phyloP scores from a whole-genome alignment of 2,888 invertebrate species.

The Pseudococcus longispinus region DNA sequence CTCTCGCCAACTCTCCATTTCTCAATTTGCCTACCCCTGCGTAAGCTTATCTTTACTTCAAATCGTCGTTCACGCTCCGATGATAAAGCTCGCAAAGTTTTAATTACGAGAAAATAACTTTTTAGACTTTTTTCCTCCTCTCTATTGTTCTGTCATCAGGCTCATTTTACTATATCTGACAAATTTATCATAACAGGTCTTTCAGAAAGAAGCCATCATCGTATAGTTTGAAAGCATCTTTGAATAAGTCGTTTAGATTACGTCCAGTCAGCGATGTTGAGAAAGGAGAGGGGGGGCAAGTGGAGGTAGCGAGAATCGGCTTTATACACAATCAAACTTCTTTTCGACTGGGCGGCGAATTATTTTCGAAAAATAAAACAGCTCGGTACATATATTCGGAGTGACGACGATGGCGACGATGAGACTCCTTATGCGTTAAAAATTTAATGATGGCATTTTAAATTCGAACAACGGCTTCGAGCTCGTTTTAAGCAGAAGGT shows the following conservation, averaged over 20 bases:
- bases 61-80: background rate
- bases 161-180: background rate
- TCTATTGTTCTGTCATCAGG: background rate
- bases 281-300: background rate
- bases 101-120: background rate
- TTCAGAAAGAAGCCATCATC: background rate
- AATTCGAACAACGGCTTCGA: conserved; percentile 23
- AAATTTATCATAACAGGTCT: background rate
- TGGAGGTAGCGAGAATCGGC: background rate
- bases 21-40: background rate
- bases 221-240: background rate
- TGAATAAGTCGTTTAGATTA: background rate
- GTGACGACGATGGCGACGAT: background rate
- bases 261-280: background rate
- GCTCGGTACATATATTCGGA: background rate
- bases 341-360: background rate
- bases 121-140: background rate
- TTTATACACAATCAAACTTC: background rate
- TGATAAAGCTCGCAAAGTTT: background rate
- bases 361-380: conserved; percentile 4
- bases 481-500: conserved; percentile 26
- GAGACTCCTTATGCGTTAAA: background rate
- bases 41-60: background rate
- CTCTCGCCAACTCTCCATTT: background rate
- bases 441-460: conserved; percentile 40